Conservation (phyloP, 1,140 invertebrate species). For the Cydia pomonella region DNA sequence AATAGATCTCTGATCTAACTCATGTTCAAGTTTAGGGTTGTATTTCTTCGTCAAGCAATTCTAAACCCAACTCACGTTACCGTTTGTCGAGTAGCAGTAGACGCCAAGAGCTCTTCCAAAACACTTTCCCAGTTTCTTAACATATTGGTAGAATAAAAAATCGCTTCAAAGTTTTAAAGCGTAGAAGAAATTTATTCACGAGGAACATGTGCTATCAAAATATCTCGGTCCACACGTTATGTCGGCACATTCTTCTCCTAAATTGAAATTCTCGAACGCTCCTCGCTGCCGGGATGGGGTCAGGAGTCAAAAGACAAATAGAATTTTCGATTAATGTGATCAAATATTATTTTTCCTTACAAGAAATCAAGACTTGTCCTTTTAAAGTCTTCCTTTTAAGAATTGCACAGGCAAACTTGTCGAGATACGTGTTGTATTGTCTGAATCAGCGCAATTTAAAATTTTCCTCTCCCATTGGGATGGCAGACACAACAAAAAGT, state of each 20-base stretch:
- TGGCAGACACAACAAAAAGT: too few relatives aligned
- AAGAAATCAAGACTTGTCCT: background rate
- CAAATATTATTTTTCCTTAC: conserved; percentile 64
- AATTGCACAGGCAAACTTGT: background rate
- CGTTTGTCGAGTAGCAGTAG: background rate
- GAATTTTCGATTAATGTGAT: conserved; percentile 76
- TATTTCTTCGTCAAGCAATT: too few relatives aligned
- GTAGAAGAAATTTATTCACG: conserved; percentile 78
- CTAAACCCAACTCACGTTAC: background rate
- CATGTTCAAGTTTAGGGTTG: too few relatives aligned
- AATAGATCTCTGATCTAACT: too few relatives aligned
- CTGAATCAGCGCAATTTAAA: background rate
- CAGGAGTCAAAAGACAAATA: conserved; percentile 78
- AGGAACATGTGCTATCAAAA: conserved; percentile 79
- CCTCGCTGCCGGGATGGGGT: conserved; percentile 69
- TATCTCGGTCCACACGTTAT: conserved; percentile 80
- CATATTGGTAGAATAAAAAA: conserved; percentile 47
- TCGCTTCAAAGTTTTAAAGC: conserved; percentile 77
- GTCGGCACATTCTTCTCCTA: conserved; percentile 79
- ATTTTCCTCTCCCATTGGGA: background rate
- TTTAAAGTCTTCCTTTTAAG: background rate
- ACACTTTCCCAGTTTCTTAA: background rate
- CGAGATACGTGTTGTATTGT: too few relatives aligned
- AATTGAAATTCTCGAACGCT: conserved; percentile 80
- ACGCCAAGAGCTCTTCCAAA: background rate